Base-by-base conservation (phyloP, 2,113 vertebrate genomes). In the Silurus meridionalis region DNA sequence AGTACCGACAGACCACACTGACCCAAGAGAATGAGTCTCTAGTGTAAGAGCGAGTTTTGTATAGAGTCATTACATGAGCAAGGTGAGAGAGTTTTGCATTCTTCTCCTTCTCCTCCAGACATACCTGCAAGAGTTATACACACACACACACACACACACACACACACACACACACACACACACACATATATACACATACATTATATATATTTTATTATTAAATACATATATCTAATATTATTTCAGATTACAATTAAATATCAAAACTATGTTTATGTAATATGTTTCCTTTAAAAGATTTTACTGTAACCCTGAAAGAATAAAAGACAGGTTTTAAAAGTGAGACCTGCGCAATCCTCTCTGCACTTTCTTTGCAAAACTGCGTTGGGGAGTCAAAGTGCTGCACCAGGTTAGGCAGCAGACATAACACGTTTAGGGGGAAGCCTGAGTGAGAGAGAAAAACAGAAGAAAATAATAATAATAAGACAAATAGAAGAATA, bases 61-160 rank as follows among this genome's bases (percentile, higher is more conserved):
- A 99, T 64, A 99, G 96, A 14, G 97, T 98, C 98, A 99, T 99
- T 52, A 99, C 98, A 23, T 99, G 98, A 8, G 98, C 98, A 89
- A 99, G 92, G 86, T 99, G 98, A 57, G 98, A 98, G 5, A 99
- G 94, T 89, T 99, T 99, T 15, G 97, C 96, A 86, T 98, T 96
- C 92, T 98, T 99, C 91, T 99, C 98, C 92, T 99, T 99, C 92
- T 99, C 98, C 92, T 95, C 95, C 91, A 99, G 92, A 93, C 98
- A 99, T 90, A 99, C 98, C 98, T 99, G 89, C 23, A 50, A 6
- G 5, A 69, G 8, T 10, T 84, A 67, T 8, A 21, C 58, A 37
- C 37, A 37, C 28, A 37, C 28, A 37, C 28, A 37, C 28, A 37
- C 28, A 37, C 28, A 37, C 28, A 37, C 28, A 37, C 28, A 37